Base-by-base conservation (phyloP, 1,140 invertebrate genomes). In the Octopus sinensis region DNA sequence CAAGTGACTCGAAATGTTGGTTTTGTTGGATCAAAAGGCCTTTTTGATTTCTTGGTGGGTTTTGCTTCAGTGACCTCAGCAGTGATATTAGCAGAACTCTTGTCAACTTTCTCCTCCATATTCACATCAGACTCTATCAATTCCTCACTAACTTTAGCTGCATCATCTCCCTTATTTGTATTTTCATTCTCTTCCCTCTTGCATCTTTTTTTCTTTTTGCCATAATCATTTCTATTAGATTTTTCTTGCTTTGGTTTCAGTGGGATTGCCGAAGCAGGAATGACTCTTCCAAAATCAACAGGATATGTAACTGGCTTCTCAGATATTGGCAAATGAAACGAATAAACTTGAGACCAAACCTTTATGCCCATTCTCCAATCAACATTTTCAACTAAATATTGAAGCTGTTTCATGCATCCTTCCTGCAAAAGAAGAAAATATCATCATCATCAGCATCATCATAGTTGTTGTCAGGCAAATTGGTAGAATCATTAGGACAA, bases 1-100 rank as follows among this genome's bases (percentile, higher is more conserved):
- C 93, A 93, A 0, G 93, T 93, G 5, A 92, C 92, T 82, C 93
- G 90, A 81, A 91, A 93, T 79, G 88, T 89, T 53, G 93, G 90
- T 80, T 86, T 87, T 3, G 83, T 82, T 52, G 88, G 87, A 79
- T 87, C 84, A 54, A 51, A 82, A 9, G 81, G 79, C 51, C 81
- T 85, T 6, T n/a, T 17, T 77, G 81, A 54, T 78, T 83, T 85
- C 30, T 79, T 79, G 53, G 82, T 81, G 79, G 78, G 83, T 62
- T 84, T 85, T 51, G 86, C 84, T 6, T 23, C 13, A 5, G 79
- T n/a, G 78, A 54, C 83, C 79, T 80, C 80, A 6, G 43, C 5
- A 76, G 9, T 4, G 79, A 7, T 62, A 4, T 17, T 30, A 68
- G 79, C 53, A 43, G 53, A 79, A 4, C 75, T 12, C 12, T 17